Conservation (phyloP, 2,113 vertebrate species). For the Heterotilapia buettikoferi region DNA sequence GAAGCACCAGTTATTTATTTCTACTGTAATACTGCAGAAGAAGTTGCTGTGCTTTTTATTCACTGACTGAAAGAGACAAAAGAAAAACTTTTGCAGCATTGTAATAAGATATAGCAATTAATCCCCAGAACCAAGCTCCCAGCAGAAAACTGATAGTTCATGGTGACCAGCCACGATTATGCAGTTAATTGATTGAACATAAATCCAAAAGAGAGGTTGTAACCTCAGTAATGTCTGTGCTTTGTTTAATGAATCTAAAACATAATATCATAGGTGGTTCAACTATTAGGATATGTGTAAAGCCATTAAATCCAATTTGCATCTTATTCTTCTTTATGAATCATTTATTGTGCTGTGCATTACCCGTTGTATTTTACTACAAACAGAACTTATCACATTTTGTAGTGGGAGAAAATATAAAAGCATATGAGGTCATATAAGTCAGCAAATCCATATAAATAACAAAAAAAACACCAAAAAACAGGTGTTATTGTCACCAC, state of each 20-base stretch:
- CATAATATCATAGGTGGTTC: not conserved
- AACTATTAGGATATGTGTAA: not conserved
- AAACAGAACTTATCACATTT: not conserved
- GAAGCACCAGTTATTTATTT: not conserved
- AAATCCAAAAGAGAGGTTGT: not conserved
- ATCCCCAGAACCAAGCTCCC: not conserved
- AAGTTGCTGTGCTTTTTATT: not conserved
- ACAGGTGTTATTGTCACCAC: not conserved
- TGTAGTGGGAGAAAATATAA: not conserved
- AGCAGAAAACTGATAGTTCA: not conserved
- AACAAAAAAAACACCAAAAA: not conserved
- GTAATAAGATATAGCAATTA: slow-evolving; percentile 10
- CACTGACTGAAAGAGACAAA: not conserved
- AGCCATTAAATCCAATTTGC: not conserved
- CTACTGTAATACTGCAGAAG: not conserved
- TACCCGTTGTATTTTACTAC: accelerated
- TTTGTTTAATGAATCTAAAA: not conserved
- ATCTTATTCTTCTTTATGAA: not conserved
- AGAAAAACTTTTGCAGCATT: not conserved
- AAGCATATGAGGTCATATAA: not conserved
- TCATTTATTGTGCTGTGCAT: not conserved
- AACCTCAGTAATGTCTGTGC: not conserved
- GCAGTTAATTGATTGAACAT: slow-evolving; percentile 5
- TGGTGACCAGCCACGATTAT: slow-evolving; percentile 8
- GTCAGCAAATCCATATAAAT: not conserved